These are phyloP conservation scores for Nasonia giraulti DNA, from an alignment of 1,140 invertebrate species.

Conservation along the genomic window DNA sequence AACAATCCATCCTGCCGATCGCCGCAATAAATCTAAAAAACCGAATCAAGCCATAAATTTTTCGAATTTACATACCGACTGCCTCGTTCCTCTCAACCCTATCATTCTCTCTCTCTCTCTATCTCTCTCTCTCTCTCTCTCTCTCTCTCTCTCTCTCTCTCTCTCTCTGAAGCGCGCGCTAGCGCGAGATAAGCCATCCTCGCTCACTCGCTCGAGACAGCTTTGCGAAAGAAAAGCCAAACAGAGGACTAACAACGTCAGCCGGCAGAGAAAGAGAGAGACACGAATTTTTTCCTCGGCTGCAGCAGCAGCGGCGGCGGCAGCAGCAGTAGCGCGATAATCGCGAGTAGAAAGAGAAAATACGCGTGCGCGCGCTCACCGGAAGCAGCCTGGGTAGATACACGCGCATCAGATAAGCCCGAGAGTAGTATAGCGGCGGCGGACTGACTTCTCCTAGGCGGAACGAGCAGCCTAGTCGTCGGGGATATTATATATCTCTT, in stretches of 20 bases:
- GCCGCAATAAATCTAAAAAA: background rate
- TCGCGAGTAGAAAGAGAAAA: background rate
- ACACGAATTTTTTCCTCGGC: background rate
- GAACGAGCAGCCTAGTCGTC: constrained; percentile 2
- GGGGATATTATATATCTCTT: background rate
- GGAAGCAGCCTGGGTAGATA: background rate
- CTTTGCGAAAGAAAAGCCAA: background rate
- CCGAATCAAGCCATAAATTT: background rate
- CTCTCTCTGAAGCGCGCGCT: background rate
- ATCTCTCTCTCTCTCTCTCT: no score
- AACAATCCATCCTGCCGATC: background rate
- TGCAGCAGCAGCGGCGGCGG: no score
- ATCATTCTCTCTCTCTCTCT: background rate
- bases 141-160: background rate
- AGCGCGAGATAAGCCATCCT: background rate
- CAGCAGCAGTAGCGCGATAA: background rate
- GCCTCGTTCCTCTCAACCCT: background rate
- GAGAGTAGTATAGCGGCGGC: background rate
- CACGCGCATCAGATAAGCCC: background rate
- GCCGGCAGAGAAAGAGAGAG: background rate
- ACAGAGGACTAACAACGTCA: constrained; percentile 3
- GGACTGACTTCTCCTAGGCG: background rate
- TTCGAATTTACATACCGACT: background rate
- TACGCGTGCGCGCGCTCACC: background rate
- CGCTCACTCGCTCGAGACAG: background rate